Base-by-base conservation (phyloP, 2,888 invertebrate species). In the Microdon myrmicae region DNA sequence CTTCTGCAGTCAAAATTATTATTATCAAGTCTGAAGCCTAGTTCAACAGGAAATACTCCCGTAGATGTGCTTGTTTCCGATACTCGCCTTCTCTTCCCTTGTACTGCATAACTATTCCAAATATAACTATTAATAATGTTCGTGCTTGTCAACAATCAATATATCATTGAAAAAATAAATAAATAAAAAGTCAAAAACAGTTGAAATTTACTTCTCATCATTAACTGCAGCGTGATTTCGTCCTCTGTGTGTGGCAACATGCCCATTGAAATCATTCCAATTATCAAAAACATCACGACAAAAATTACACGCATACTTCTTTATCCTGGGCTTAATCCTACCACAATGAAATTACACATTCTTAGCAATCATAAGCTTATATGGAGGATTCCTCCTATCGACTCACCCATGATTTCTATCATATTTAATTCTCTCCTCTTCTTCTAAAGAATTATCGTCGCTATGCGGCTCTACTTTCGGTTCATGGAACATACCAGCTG, bases 61-160 rank as follows among this genome's bases (percentile, higher is more conserved):
- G 51, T 64, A 8, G 64, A 53, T 5, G 64, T 64, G 20, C 64
- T 64, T 2, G 53, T 41, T 43, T 58, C 47, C 3, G 64, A 64
- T 4, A 58, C 43, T 43, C 48, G 56, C 14, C 64, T 37, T n/a
- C 32, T 64, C 28, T 64, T 64, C 12, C 58, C 51, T 9, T 56
- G 64, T 16, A 58, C 64, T 19, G 56, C 64, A 47, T 32, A 41
- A 7, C 58, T 64, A 7, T 14, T 28, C 17, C 3, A 2, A n/a
- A n/a, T n/a, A n/a, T n/a, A n/a, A n/a, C n/a, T n/a, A n/a, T n/a
- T n/a, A n/a, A n/a, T n/a, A n/a, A n/a, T n/a, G n/a, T n/a, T n/a
- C n/a, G n/a, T n/a, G n/a, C n/a, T n/a, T n/a, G n/a, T n/a, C 9
- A 8, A 7, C 2, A 8, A 19, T 4, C 1, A 5, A 7, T 32